Conservation (phyloP, 2,113 vertebrate genomes). For the Microtus montanus region DNA sequence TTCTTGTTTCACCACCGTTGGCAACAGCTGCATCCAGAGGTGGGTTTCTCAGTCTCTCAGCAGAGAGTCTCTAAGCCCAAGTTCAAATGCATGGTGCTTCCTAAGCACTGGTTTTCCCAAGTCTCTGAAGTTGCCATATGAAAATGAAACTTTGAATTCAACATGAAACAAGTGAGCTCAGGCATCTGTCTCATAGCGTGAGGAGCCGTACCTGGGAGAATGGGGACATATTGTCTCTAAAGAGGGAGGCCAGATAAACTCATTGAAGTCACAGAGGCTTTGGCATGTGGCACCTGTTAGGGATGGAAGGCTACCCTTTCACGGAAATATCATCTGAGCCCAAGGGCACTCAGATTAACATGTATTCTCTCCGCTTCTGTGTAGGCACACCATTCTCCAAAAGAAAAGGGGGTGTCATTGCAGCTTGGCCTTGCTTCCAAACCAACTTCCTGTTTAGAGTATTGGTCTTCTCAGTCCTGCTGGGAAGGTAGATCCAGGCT, state of each 20-base stretch:
- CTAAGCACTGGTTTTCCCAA: neutral
- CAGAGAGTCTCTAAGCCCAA: neutral
- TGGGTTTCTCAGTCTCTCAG: neutral
- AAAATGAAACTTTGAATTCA: neutral
- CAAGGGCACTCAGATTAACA: neutral
- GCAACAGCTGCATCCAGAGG: no score
- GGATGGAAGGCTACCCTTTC: neutral
- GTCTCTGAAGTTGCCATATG: neutral
- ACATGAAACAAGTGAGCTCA: neutral
- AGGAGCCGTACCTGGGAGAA: neutral
- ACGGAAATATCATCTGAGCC: neutral
- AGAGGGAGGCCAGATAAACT: neutral
- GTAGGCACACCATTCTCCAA: neutral
- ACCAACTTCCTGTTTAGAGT: neutral
- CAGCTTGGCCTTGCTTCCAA: neutral
- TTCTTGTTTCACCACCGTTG: no score
- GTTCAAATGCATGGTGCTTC: neutral
- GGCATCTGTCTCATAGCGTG: no score
- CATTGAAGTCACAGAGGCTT: neutral
- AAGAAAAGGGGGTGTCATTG: neutral
- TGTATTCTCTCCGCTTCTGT: neutral
- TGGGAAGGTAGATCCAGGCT: neutral
- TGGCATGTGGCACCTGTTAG: neutral
- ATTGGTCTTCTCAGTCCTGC: neutral
- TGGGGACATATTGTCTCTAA: neutral